Base-by-base conservation (phyloP, 2,888 invertebrate species). In the Tanypteryx hageni region DNA sequence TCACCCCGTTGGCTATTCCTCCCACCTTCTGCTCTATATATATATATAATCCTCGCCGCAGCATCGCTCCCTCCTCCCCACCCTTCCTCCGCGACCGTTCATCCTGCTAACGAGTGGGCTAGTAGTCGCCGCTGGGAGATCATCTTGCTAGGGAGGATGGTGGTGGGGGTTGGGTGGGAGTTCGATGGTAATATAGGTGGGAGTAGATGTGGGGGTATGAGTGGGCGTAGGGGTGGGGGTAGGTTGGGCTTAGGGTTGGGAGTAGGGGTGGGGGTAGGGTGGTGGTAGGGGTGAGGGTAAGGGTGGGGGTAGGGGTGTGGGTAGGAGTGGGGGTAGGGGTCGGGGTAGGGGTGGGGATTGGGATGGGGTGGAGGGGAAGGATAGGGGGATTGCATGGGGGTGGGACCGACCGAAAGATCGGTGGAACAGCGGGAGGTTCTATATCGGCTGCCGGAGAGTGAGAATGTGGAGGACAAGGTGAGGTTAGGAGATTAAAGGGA, bases 101-200 rank as follows among this genome's bases (percentile, higher is more conserved):
- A 16, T 64, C n/a, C n/a, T 64, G 16, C 57, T 85, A 85, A 85
- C 85, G 85, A 85, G 85, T 16, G n/a, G 84, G 58, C 85, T 57
- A 8, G 58, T 58, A 58, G n/a, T 58, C 18, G 85, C 85, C 57
- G 58, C 44, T 18, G 22, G n/a, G 85, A n/a, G 59, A 14, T n/a
- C 27, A 44, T 76, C n/a, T 27, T 31, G 31, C 82, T 27, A 22
- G 81, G 27, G 81, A 81, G n/a, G 22, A 27, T n/a, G n/a, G n/a
- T n/a, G n/a, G n/a, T n/a, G n/a, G n/a, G n/a, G n/a, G n/a, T n/a
- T n/a, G n/a, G n/a, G n/a, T n/a, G n/a, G n/a, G n/a, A n/a, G n/a
- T n/a, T n/a, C n/a, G n/a, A n/a, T n/a, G n/a, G n/a, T n/a, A n/a
- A n/a, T n/a, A n/a, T n/a, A n/a, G n/a, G n/a, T n/a, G n/a, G n/a